Percentiles rank a stretch among this genome's conserved stretches.
These are phyloP conservation scores for Actinostola sp. DNA, from an alignment of 92 coral and sea anemone species.

Conservation along the genomic window DNA sequence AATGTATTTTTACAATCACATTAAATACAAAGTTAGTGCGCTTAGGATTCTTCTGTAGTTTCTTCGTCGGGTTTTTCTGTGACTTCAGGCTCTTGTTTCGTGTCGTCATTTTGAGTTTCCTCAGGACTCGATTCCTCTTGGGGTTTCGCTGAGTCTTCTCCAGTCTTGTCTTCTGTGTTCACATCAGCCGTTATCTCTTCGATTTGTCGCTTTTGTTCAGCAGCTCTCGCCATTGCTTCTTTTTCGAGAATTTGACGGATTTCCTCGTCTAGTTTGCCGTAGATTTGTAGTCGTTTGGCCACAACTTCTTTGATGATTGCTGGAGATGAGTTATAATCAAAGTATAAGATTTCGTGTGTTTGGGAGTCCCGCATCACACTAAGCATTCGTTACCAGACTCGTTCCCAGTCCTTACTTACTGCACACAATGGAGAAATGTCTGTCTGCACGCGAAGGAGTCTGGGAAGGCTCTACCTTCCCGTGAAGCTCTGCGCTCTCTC, in stretches of 20 bases:
- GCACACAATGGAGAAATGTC: too few species aligned
- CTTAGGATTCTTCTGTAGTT: constrained; percentile 5
- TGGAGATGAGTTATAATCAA: constrained; percentile 3
- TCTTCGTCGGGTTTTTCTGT: constrained; percentile 6
- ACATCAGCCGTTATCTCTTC: constrained; percentile 51
- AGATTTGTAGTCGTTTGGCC: constrained; percentile 67
- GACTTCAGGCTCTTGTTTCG: constrained; percentile 19
- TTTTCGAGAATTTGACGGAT: constrained; percentile 67
- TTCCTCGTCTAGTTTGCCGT: constrained; percentile 85
- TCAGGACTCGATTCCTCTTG: constrained; percentile 7
- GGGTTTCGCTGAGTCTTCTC: constrained; percentile 36
- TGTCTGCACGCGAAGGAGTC: too few species aligned
- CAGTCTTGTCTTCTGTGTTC: constrained; percentile 39
- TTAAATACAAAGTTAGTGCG: background rate
- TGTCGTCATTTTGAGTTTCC: constrained; percentile 39
- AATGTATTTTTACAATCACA: constrained; percentile 6
- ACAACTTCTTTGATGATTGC: constrained; percentile 95
- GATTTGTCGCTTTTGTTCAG: constrained; percentile 63
- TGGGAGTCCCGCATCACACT: too few species aligned
- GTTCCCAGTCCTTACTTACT: too few species aligned
- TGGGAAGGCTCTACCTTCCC: too few species aligned
- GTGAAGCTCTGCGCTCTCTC: too few species aligned
- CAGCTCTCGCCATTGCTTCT: constrained; percentile 82
- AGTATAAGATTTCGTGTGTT: background rate
- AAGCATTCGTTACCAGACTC: too few species aligned